These are phyloP conservation scores for Falco concolor DNA, from an alignment of 2,797 vertebrate species.

Conservation along the genomic window DNA sequence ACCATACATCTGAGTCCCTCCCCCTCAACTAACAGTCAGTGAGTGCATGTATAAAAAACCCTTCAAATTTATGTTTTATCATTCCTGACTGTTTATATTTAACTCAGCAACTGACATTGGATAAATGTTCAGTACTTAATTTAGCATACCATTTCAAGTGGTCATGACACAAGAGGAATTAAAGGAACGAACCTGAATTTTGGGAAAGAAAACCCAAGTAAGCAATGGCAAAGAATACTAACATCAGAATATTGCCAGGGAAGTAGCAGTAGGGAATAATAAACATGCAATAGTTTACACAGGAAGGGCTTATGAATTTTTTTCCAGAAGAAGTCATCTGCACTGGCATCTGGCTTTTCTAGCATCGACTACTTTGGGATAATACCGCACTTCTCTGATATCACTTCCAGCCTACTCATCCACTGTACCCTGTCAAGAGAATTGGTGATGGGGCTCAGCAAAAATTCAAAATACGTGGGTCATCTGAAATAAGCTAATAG, in stretches of 20 bases:
- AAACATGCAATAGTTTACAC: not conserved
- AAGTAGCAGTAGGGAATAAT: not conserved
- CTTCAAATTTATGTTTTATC: slow-evolving; percentile 13
- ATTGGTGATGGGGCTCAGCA: not conserved
- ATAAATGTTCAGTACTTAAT: slow-evolving; percentile 30
- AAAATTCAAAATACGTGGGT: slow-evolving; percentile 14
- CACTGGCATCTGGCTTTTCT: not conserved
- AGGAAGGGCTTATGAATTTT: not conserved
- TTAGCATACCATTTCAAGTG: slow-evolving; percentile 31
- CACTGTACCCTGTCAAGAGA: not conserved
- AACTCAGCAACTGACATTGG: not conserved
- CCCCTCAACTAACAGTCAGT: not conserved
- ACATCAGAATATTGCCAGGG: not conserved
- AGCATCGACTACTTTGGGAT: not conserved
- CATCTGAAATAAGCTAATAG: slow-evolving; percentile 25
- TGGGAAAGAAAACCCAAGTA: not conserved
- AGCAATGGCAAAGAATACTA: not conserved
- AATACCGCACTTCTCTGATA: not conserved
- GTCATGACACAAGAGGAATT: slow-evolving; percentile 18
- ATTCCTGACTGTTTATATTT: slow-evolving; percentile 30
- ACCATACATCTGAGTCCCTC: not conserved
- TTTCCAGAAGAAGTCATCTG: not conserved
- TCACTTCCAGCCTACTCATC: not conserved
- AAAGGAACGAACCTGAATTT: slow-evolving; percentile 21
- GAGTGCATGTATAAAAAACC: not conserved